Percentiles rank a stretch among this genome's conserved stretches.
phyloP scores from a whole-genome alignment of 2,113 vertebrate species.

The Urocynchramus pylzowi region DNA sequence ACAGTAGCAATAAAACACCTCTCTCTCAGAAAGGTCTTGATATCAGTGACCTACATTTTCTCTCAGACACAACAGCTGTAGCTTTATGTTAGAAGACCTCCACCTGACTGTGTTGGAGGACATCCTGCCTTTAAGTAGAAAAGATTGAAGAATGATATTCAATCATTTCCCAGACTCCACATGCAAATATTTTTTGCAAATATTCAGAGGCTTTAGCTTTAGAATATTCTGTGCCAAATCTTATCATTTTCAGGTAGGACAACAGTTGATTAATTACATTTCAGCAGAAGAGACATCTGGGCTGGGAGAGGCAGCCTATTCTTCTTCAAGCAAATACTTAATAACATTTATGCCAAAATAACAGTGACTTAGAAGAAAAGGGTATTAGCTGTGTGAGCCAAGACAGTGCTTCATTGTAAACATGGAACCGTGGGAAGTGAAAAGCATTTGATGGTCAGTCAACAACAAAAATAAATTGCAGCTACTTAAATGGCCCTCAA shows the following conservation, averaged over 20 bases:
- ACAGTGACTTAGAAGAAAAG: background rate
- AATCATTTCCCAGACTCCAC: background rate
- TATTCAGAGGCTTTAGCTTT: background rate
- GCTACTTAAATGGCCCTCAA: background rate
- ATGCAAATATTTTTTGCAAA: background rate
- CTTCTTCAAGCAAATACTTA: background rate
- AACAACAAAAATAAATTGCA: background rate
- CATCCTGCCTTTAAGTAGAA: background rate
- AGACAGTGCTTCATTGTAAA: slow-evolving; percentile 22
- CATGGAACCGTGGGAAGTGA: background rate
- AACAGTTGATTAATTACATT: background rate
- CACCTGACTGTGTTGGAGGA: background rate
- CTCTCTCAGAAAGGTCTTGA: background rate
- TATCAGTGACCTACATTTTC: background rate
- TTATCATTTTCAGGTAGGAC: background rate
- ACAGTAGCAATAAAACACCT: background rate
- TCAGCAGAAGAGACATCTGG: background rate
- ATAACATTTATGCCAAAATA: background rate
- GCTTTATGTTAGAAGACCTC: background rate
- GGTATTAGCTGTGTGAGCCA: background rate
- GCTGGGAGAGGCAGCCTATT: background rate
- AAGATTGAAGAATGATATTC: background rate
- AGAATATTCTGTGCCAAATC: background rate
- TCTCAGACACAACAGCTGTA: background rate
- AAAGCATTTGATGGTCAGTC: background rate